These are phyloP conservation scores for Pontoporia blainvillei DNA, from an alignment of 2,113 vertebrate species.

Conservation along the genomic window DNA sequence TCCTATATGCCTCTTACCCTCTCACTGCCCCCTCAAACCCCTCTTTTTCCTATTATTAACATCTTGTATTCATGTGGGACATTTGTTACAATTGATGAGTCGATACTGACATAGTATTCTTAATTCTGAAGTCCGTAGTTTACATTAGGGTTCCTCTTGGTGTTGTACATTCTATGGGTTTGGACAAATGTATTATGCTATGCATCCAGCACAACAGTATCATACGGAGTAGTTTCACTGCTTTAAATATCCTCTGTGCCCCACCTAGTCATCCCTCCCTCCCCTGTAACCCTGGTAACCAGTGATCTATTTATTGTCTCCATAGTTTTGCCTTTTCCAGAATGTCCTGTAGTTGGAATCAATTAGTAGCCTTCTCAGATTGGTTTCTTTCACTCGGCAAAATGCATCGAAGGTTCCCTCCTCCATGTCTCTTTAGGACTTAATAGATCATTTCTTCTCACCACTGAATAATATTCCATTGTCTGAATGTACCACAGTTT, in stretches of 20 bases:
- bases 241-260: not conserved
- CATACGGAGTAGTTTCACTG: not conserved
- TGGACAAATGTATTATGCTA: accelerated
- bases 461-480: too few relatives aligned
- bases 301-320: not conserved
- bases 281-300: not conserved
- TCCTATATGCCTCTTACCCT: too few relatives aligned
- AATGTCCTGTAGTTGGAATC: not conserved
- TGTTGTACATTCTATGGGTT: accelerated
- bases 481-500: too few relatives aligned
- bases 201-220: accelerated
- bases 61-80: too few relatives aligned
- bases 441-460: too few relatives aligned
- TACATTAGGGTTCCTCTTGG: accelerated
- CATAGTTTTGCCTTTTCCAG: not conserved
- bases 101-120: not conserved
- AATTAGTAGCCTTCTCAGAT: not conserved
- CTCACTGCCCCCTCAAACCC: too few relatives aligned
- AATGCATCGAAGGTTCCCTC: too few relatives aligned
- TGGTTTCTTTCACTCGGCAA: not conserved
- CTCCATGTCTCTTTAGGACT: too few relatives aligned
- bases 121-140: too few relatives aligned
- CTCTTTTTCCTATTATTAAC: not conserved
- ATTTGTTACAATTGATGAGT: not conserved
- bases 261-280: not conserved